These are phyloP conservation scores for Nothura maculosa DNA, from an alignment of 2,797 vertebrate genomes.

Conservation along the genomic window DNA sequence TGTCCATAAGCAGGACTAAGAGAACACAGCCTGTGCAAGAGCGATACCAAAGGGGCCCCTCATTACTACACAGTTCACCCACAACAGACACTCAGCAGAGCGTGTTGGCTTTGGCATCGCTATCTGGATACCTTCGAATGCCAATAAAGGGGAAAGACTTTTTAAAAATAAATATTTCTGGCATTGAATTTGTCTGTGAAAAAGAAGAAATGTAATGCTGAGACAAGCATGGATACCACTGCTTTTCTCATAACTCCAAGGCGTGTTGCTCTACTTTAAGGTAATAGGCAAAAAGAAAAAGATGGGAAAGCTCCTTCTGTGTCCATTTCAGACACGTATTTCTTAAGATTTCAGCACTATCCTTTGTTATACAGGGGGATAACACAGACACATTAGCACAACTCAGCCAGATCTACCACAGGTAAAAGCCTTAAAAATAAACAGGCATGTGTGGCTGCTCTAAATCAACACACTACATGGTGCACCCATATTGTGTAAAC, in stretches of 20 bases:
- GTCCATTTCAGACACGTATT: neutral
- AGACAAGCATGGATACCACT: neutral
- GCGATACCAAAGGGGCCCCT: conserved; percentile 7
- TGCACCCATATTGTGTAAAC: neutral
- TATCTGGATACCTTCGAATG: conserved; percentile 4
- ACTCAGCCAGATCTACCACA: neutral
- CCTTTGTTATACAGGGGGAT: neutral
- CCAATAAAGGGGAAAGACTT: neutral
- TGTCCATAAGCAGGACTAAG: neutral
- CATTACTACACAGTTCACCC: neutral
- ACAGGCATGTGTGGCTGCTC: neutral
- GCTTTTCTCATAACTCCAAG: neutral
- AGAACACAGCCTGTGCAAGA: neutral
- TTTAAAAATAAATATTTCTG: conserved; percentile 1
- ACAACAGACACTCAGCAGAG: neutral
- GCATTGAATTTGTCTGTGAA: neutral
- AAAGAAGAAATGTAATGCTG: neutral
- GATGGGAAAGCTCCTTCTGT: conserved; percentile 1
- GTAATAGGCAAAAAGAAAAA: neutral
- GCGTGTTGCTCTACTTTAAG: neutral
- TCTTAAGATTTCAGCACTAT: neutral
- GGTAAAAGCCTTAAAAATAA: neutral
- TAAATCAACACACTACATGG: neutral
- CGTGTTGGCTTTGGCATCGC: conserved; percentile 53
- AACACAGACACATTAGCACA: neutral